Evolutionary conservation across 53 echinoderm and acorn worm species (phyloP).

Genomic region (Pentamera pediparva): DNA sequence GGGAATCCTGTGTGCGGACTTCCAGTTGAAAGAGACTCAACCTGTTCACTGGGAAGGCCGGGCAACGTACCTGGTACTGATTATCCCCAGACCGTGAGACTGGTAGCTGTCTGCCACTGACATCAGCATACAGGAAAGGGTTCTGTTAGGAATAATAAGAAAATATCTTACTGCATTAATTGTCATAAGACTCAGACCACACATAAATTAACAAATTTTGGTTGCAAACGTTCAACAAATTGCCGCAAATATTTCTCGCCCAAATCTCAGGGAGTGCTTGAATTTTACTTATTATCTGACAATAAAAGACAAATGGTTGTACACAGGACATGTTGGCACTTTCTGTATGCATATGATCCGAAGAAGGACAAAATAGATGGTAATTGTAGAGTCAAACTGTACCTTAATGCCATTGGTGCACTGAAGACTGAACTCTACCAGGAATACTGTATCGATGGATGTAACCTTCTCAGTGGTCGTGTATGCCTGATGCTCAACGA

Average conservation of each 20-base stretch:
- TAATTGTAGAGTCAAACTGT: too few relatives aligned
- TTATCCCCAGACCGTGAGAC: slow-evolving; percentile 85
- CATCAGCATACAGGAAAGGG: slow-evolving; percentile 83
- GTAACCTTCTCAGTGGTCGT: slow-evolving; percentile 69
- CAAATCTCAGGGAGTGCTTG: too few relatives aligned
- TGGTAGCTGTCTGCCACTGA: slow-evolving; percentile 73
- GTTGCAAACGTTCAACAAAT: too few relatives aligned
- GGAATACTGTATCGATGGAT: slow-evolving; percentile 73
- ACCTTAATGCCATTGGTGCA: slow-evolving; percentile 82
- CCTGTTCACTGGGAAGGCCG: neutral
- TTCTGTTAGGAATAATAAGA: slow-evolving; percentile 70
- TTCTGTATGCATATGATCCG: too few relatives aligned
- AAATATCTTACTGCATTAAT: too few relatives aligned
- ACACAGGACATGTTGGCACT: too few relatives aligned
- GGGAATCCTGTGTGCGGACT: neutral
- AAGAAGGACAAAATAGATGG: too few relatives aligned
- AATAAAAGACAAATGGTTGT: too few relatives aligned
- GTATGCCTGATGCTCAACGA: slow-evolving; percentile 51
- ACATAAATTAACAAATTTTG: too few relatives aligned
- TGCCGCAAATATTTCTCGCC: too few relatives aligned
- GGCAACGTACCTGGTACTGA: slow-evolving; percentile 61
- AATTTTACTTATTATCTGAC: too few relatives aligned
- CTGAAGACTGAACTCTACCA: slow-evolving; percentile 67
- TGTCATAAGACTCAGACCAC: too few relatives aligned
- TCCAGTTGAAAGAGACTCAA: neutral